Base-by-base conservation (phyloP, 2,797 vertebrate species). In the Tarsius wallacei region DNA sequence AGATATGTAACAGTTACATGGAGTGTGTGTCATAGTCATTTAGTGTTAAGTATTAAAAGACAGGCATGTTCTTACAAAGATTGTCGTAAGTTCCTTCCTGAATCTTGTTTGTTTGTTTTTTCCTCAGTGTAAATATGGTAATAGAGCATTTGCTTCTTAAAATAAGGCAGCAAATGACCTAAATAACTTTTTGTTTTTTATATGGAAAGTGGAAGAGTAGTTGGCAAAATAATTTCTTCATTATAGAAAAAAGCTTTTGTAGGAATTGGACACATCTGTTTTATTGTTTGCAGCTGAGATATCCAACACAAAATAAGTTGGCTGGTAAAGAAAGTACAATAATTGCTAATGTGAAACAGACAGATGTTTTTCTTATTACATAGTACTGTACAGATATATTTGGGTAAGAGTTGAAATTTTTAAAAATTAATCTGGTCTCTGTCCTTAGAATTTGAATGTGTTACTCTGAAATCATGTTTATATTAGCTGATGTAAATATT, bases 261-360 rank as follows among this genome's bases (percentile, higher is more conserved):
- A 97, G 80, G 83, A 97, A 47, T 82, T 98, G 85, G 71, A 88
- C 93, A 88, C 80, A 87, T 94, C 93, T 97, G 53, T 64, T 97
- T 98, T 96, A 95, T 93, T 97, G 82, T 97, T 98, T 98, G 97
- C 96, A 98, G 88, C 36, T 90, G 94, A 97, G 77, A 95, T 57
- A 96, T 97, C 94, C 64, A 96, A 61, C 70, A 64, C 93, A 86
- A 96, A 98, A 95, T 95, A 94, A 98, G 85, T 93, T 97, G 73
- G 33, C 70, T 97, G 55, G 49, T 97, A 93, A 89, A 88, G 96
- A 97, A 94, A 14, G 1, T 97, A 89, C 12, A 97, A 87, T 97
- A 97, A 97, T 90, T 96, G 51, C 57, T 98, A 97, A 96, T 98
- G 94, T 97, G 98, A 98, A 98, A 84, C 93, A 97, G 83, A 77